These are phyloP conservation scores for Drosophila busckii DNA, from an alignment of 1,140 invertebrate genomes.

Conservation along the genomic window DNA sequence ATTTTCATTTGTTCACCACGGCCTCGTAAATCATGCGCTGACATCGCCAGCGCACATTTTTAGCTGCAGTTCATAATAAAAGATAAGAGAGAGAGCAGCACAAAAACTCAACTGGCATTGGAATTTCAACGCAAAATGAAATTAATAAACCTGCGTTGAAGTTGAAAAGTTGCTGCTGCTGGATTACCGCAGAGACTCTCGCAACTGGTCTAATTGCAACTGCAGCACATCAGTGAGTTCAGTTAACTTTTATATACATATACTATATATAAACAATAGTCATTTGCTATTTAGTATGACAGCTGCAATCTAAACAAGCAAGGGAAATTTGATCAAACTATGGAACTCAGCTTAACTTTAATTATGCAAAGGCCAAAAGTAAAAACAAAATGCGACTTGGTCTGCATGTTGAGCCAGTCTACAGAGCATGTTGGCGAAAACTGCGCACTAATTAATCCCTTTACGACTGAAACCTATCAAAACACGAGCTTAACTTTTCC, in stretches of 20 bases:
- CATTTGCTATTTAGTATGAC: not conserved
- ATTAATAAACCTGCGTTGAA: conserved; percentile 55
- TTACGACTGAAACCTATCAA: conserved; percentile 78
- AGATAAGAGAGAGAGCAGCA: conserved; percentile 38
- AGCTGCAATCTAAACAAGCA: too few species aligned
- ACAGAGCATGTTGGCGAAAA: conserved; percentile 53
- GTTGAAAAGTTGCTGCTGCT: conserved; percentile 13
- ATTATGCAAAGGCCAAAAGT: conserved; percentile 58
- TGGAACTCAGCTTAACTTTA: conserved; percentile 61
- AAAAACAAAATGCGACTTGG: conserved; percentile 54
- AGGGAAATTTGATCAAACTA: conserved; percentile 15
- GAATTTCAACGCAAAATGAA: conserved; percentile 30
- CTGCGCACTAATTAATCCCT: conserved; percentile 75
- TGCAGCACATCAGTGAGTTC: too few species aligned
- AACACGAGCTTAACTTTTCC: conserved; percentile 78
- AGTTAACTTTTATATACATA: not conserved
- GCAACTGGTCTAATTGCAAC: too few species aligned
- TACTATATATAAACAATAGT: not conserved
- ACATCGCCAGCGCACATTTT: conserved; percentile 67
- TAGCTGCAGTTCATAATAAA: conserved; percentile 68
- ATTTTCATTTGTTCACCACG: conserved; percentile 69
- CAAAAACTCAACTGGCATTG: conserved; percentile 15
- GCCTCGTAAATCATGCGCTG: conserved; percentile 72
- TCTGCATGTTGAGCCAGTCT: conserved; percentile 22
- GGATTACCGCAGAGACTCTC: too few species aligned